Base-by-base conservation (phyloP, 2,888 invertebrate genomes). In the Steinernema scapterisci region DNA sequence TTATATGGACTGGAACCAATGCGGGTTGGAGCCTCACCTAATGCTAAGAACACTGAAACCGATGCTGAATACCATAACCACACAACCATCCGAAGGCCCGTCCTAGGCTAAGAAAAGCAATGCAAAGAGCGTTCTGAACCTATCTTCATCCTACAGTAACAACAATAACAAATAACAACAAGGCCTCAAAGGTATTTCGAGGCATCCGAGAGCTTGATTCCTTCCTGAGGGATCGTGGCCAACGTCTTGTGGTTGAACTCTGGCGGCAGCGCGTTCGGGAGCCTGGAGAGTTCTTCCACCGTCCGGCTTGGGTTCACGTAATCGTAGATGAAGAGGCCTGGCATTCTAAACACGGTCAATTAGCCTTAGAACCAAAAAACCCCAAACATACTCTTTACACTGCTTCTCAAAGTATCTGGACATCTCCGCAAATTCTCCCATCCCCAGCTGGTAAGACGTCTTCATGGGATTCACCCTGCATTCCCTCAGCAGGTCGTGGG, bases 321-420 rank as follows among this genome's bases (percentile, higher is more conserved):
- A 71, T 87, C 80, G 78, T 82, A 87, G n/a, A 78, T 75, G 74
- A 84, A 87, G 27, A 87, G 76, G 2, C 87, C 87, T 16, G 87
- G 87, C 23, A 79, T 75, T 73, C 84, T 84, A 77, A n/a, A 80
- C 77, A 54, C 21, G n/a, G 46, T 1, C 43, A 6, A 16, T 54
- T 72, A n/a, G 44, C 21, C 13, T 5, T 54, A 19, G 23, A 19
- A 54, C 13, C 23, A 19, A 5, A 48, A 21, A 31, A 63, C 5
- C 11, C 38, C 6, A 73, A 76, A 78, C n/a, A n/a, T 54, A 81
- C 81, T 82, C 74, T n/a, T 73, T 73, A 75, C 86, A 86, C 72
- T 87, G 86, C 56, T 82, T 80, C 51, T 85, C 82, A 74, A 87
- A 87, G 6, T 78, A 78, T 1, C 73, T 70, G 21, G 84, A 85